Evolutionary conservation across 2,888 invertebrate genomes (phyloP), one percentile per base, ranked within the genome.

Genomic region (Folsomia candida): DNA sequence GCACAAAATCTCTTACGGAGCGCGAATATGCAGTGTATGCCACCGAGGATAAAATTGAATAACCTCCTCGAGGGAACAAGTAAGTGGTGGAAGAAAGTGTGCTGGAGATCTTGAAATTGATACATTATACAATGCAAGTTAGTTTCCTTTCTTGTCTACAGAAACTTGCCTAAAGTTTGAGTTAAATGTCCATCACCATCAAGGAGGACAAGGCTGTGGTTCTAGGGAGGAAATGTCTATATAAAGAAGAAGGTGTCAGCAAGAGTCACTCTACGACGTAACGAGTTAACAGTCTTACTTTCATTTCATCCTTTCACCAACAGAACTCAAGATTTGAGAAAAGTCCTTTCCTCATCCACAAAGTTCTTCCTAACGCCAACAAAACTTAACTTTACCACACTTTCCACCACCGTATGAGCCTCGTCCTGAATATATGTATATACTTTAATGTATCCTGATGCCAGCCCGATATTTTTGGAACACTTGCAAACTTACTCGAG

Each of bases 271-370:
- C 37, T 9, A 14, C 37, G 37, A 37, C 37, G 37, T 37, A 37
- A 37, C 4, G 37, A 37, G 37, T 37, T 37, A 37, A 37, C 26
- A 62, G 29, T 62, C 62, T 62, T 28, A 62, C 62, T 62, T 62
- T 37, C 37, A 37, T 37, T 62, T 28, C 62, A 28, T 28, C 62
- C 62, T 62, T 28, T 62, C 62, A 62, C 27, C 29, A 62, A 22
- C 62, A 62, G 62, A 62, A 62, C 29, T 62, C 29, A 2, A 37
- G 37, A 37, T 37, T 37, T 37, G 6, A 37, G 37, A 37, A 37
- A 37, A 37, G 37, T 37, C 37, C 14, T 20, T 54, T 54, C n/a
- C 54, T 54, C 20, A 6, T 54, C 18, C 18, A 47, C 22, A 54
- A 54, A 54, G 22, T 54, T 54, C 22, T 54, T 47, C 47, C 47